Evolutionary conservation across 2,888 invertebrate genomes (phyloP).

Genomic region (Idaea dimidiata): DNA sequence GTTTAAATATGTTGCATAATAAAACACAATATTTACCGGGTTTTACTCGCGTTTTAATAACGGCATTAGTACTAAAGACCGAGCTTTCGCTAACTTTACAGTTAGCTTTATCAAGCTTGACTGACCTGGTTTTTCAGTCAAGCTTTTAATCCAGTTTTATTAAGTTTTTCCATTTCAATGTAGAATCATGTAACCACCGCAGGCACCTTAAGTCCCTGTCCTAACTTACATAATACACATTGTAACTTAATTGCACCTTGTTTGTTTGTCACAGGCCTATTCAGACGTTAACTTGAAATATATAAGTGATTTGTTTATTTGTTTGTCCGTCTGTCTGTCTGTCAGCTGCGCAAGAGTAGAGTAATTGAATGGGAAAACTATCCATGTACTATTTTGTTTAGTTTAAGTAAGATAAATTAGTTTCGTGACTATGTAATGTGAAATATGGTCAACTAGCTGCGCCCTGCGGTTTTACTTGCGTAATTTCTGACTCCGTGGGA

Average conservation of each 20-base stretch:
- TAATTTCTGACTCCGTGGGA: too few species aligned
- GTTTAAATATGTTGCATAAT: too few species aligned
- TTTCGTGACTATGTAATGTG: conserved; percentile 3
- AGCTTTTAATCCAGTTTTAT: too few species aligned
- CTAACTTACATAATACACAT: conserved; percentile 10
- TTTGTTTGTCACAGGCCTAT: conserved; percentile 21
- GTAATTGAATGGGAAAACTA: conserved; percentile 26
- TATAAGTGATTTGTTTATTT: conserved; percentile 24
- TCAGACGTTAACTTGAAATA: conserved; percentile 20
- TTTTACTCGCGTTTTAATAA: too few species aligned
- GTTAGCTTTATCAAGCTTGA: too few species aligned
- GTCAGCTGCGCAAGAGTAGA: conserved; percentile 9
- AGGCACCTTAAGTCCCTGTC: conserved; percentile 4
- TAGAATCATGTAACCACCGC: too few species aligned
- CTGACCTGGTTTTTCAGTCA: background rate
- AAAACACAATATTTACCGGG: too few species aligned
- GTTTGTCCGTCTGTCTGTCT: conserved; percentile 16
- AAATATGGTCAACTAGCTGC: conserved; percentile 2
- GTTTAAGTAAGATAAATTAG: background rate
- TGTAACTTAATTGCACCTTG: conserved; percentile 9
- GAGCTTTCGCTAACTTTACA: too few species aligned
- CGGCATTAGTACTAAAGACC: too few species aligned
- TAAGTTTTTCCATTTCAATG: too few species aligned
- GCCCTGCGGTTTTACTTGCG: too few species aligned
- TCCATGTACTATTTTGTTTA: background rate